phyloP scores from a whole-genome alignment of 2,113 vertebrate genomes.

The Austrofundulus limnaeus region DNA sequence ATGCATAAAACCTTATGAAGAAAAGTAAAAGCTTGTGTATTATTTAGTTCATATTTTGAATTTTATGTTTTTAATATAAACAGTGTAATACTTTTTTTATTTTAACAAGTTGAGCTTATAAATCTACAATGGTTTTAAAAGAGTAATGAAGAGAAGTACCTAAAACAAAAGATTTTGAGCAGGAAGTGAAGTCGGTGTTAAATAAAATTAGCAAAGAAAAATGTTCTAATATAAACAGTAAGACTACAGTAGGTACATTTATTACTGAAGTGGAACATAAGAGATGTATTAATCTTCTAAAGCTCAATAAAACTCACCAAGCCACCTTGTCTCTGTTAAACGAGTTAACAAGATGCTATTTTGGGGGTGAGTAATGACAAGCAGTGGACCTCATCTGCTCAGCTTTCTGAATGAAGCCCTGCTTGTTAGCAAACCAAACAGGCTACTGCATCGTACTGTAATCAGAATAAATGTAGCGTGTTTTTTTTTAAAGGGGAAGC shows the following conservation, averaged over 20 bases:
- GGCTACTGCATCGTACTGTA: slow-evolving; percentile 54
- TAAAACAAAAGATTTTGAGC: too few relatives aligned
- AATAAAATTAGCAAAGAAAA: slow-evolving; percentile 31
- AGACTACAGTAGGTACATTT: background rate
- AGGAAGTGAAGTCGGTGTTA: slow-evolving; percentile 21
- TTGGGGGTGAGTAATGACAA: slow-evolving; percentile 6
- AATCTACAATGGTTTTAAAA: too few relatives aligned
- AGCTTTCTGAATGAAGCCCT: slow-evolving; percentile 42
- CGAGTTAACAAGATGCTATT: slow-evolving; percentile 14
- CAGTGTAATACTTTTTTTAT: too few relatives aligned
- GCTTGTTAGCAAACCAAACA: slow-evolving; percentile 45
- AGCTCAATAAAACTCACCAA: background rate
- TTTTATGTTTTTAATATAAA: too few relatives aligned
- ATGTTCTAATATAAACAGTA: slow-evolving; percentile 4
- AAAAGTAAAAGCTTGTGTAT: background rate
- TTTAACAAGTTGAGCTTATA: too few relatives aligned
- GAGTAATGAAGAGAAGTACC: too few relatives aligned
- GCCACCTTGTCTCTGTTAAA: slow-evolving; percentile 13
- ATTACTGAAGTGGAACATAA: background rate
- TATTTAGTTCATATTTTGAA: background rate
- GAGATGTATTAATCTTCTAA: background rate
- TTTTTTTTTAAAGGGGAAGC: slow-evolving; percentile 57
- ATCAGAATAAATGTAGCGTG: slow-evolving; percentile 73
- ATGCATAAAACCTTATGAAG: background rate
- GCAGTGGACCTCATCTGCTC: slow-evolving; percentile 5